Percentiles rank a stretch among this genome's conserved stretches.
phyloP scores from a whole-genome alignment of 2,113 vertebrate species.

The Aleadryas rufinucha region DNA sequence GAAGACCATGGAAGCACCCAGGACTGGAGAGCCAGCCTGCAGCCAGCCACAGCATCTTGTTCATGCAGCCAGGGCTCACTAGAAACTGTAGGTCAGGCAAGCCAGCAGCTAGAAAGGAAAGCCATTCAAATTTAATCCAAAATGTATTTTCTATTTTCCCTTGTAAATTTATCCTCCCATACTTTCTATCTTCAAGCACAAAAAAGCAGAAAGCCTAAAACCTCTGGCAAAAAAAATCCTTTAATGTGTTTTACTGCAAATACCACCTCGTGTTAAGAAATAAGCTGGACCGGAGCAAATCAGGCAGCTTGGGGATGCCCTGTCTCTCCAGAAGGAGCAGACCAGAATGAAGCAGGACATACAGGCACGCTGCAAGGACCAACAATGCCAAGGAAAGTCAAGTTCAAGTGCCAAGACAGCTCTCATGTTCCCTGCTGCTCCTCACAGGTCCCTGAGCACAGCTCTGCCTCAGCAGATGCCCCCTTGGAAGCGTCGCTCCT shows the following conservation, averaged over 20 bases:
- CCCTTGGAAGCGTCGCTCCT: neutral
- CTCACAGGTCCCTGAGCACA: neutral
- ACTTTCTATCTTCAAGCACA: slow-evolving; percentile 9
- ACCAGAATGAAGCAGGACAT: neutral
- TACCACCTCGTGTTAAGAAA: neutral
- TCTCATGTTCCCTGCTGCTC: neutral
- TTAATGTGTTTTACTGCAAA: slow-evolving; percentile 26
- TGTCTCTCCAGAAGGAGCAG: neutral
- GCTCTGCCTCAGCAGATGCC: neutral
- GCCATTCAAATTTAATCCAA: slow-evolving; percentile 21
- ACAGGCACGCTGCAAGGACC: neutral
- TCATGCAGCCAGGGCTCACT: neutral
- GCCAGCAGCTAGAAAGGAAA: neutral
- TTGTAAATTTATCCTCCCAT: slow-evolving; percentile 8
- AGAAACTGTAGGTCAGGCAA: neutral
- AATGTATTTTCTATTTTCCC: slow-evolving; percentile 25
- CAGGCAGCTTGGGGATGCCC: neutral
- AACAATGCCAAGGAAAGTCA: neutral
- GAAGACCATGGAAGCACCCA: neutral
- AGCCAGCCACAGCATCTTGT: neutral
- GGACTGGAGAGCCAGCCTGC: neutral
- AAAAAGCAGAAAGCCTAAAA: slow-evolving; percentile 42
- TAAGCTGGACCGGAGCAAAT: neutral
- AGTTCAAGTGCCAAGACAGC: neutral
- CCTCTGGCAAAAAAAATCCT: slow-evolving; percentile 1